Conservation (phyloP, 2,797 vertebrate species). For the Siniperca scherzeri region DNA sequence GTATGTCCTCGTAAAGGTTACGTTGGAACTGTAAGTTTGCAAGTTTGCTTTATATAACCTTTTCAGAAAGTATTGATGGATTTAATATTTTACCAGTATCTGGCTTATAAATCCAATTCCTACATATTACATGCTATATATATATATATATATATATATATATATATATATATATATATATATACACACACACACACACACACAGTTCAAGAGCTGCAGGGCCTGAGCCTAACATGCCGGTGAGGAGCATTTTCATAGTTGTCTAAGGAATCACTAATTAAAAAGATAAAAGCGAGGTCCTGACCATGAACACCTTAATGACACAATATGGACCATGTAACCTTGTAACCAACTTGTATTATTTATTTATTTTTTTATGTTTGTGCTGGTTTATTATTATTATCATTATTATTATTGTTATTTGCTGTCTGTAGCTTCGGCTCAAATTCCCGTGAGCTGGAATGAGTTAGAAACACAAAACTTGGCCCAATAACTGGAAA, state of each 20-base stretch:
- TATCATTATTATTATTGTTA: no score
- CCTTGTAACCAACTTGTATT: not conserved
- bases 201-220: slow-evolving; percentile 45
- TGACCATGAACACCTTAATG: slow-evolving; percentile 14
- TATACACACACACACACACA: not conserved
- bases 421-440: no score
- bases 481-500: no score
- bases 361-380: not conserved
- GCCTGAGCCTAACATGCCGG: slow-evolving; percentile 24
- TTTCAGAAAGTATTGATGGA: slow-evolving; percentile 26
- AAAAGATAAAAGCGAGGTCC: slow-evolving; percentile 10
- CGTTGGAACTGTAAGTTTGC: not conserved
- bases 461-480: no score
- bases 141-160: no score
- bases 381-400: no score
- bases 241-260: slow-evolving; percentile 30
- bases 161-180: no score
- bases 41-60: slow-evolving; percentile 18
- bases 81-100: slow-evolving; percentile 6
- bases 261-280: slow-evolving; percentile 42
- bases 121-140: not conserved
- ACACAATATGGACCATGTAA: not conserved
- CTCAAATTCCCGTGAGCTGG: no score
- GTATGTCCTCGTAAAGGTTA: slow-evolving; percentile 16
- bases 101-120: not conserved